Conservation (phyloP, 2,797 vertebrate species). For the Erethizon dorsatum region DNA sequence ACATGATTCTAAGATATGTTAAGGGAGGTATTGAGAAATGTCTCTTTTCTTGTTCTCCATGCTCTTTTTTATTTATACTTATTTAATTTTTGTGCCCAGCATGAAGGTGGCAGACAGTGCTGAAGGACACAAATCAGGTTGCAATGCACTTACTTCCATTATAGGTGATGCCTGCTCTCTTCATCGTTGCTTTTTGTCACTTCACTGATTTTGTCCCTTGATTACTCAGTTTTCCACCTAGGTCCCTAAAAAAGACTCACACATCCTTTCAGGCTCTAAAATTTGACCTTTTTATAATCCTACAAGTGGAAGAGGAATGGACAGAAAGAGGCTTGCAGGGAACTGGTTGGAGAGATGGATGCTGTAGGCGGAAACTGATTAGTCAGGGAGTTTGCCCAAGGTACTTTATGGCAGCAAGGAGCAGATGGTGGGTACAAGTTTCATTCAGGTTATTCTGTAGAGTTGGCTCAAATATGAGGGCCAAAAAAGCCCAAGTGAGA, state of each 20-base stretch:
- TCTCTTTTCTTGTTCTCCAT: constrained; percentile 75
- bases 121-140: not conserved
- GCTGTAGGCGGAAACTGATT: not conserved
- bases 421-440: not conserved
- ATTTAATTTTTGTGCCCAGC: not conserved
- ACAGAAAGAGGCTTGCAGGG: not conserved
- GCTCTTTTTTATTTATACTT: constrained; percentile 61
- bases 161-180: not conserved
- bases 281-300: not conserved
- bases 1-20: constrained; percentile 76
- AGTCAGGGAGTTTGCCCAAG: not conserved
- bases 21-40: constrained; percentile 74
- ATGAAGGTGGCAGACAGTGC: not conserved
- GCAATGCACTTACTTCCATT: not conserved
- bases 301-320: not conserved
- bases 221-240: not conserved
- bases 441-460: not conserved
- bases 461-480: not conserved
- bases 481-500: not conserved
- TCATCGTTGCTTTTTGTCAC: not conserved
- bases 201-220: not conserved
- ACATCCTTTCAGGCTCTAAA: not conserved
- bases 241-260: not conserved
- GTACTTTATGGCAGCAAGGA: not conserved
- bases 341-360: not conserved